Base-by-base conservation (phyloP, 2,797 vertebrate genomes). In the Graptemys geographica region DNA sequence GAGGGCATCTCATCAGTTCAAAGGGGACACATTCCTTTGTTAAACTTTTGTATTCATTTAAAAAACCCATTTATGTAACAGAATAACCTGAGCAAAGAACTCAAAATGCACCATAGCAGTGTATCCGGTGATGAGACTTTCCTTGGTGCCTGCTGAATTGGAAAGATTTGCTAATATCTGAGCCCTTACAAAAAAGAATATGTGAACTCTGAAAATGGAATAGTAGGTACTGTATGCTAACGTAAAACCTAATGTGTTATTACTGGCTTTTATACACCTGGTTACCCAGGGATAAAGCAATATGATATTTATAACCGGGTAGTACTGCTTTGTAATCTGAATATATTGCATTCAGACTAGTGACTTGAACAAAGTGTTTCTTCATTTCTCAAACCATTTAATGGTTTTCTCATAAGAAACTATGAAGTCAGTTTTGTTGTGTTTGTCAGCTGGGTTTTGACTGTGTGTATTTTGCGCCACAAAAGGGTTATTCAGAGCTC, bases 401-500 rank as follows among this genome's bases (percentile, higher is more conserved):
- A 96, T 59, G 87, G 95, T 85, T 97, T 98, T 98, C 96, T 96
- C 94, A 51, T 95, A 95, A 97, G 97, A 95, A 97, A 84, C 97
- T 79, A 57, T 92, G 96, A 97, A 97, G 97, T 94, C 94, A 85
- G 93, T 90, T 96, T 95, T 96, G 97, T 96, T 96, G 96, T 97
- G 96, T 96, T 97, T 97, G 97, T 98, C 96, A 97, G 97, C 97
- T 92, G 96, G 94, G 83, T 92, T 97, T 97, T 93, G 93, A 90
- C 89, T 47, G 92, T 21, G 19, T 51, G 92, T 82, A 95, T 96
- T 95, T 96, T 96, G 84, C 93, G 97, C 96, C 97, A 98, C 98
- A 98, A 98, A 98, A 94, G 97, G 83, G 96, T 97, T 96, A 98
- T 98, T 98, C 97, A 98, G 96, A 84, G 37, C 95, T 97, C 85